These are phyloP conservation scores for Aphelenchoides avenae DNA, from an alignment of 1,140 invertebrate species.

Conservation along the genomic window DNA sequence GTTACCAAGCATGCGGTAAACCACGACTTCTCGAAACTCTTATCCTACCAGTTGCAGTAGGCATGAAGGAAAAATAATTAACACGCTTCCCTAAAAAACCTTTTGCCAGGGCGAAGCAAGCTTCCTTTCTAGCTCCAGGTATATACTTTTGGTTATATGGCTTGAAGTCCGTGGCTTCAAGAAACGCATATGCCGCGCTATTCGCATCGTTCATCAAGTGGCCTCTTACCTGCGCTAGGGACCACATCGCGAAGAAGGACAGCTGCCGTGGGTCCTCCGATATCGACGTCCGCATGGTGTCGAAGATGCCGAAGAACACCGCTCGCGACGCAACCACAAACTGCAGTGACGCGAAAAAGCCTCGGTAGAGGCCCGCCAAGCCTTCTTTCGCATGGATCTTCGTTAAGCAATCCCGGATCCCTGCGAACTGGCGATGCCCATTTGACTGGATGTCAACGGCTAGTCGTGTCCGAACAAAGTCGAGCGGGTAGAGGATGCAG, in stretches of 20 bases:
- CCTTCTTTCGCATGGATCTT: constrained; percentile 55
- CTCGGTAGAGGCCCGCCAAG: constrained; percentile 53
- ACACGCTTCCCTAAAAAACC: no score
- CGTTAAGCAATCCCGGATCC: constrained; percentile 55
- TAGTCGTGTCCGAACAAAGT: constrained; percentile 59
- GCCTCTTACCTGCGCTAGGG: constrained; percentile 47
- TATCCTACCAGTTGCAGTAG: no score
- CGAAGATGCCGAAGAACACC: constrained; percentile 60
- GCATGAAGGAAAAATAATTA: no score
- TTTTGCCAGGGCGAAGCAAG: no score
- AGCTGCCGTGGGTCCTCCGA: constrained; percentile 34
- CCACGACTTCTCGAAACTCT: no score
- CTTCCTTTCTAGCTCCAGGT: no score
- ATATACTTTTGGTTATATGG: no score
- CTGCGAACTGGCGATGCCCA: constrained; percentile 47
- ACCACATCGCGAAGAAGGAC: constrained; percentile 41
- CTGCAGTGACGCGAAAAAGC: constrained; percentile 57
- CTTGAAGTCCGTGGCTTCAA: no score
- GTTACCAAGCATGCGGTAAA: no score
- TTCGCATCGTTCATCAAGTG: no score
- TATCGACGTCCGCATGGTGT: constrained; percentile 43
- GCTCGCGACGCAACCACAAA: constrained; percentile 60
- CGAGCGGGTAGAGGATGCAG: constrained; percentile 57
- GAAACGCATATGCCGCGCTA: no score
- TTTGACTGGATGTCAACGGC: constrained; percentile 55